Percentiles rank a stretch among this genome's conserved stretches.
phyloP scores from a whole-genome alignment of 2,888 invertebrate species.

The Drosophila quasianomalipes region DNA sequence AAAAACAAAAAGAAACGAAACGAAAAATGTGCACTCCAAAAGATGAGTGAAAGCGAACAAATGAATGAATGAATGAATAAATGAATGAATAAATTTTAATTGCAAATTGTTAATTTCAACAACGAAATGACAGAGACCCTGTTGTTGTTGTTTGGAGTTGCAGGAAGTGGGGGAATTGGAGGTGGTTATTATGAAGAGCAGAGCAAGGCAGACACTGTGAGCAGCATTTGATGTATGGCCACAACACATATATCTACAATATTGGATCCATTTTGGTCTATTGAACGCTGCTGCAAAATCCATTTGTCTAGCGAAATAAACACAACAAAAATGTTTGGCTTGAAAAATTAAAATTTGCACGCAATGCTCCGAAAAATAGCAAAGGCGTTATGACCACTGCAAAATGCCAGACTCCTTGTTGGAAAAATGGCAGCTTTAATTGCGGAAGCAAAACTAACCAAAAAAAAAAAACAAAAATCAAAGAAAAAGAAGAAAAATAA shows the following conservation, averaged over 20 bases:
- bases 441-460: slow-evolving; percentile 63
- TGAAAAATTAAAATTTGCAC: slow-evolving; percentile 79
- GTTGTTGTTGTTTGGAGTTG: neutral
- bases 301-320: slow-evolving; percentile 12
- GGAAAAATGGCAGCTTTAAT: slow-evolving; percentile 73
- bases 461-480: slow-evolving; percentile 18
- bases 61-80: slow-evolving; percentile 18
- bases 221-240: slow-evolving; percentile 11
- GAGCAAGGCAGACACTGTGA: neutral
- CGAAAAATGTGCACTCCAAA: slow-evolving; percentile 29
- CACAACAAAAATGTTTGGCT: slow-evolving; percentile 13
- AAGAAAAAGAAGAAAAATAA: slow-evolving; percentile 7
- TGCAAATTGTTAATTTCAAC: slow-evolving; percentile 47
- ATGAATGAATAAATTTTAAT: slow-evolving; percentile 65
- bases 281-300: slow-evolving; percentile 44
- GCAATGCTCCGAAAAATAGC: slow-evolving; percentile 58
- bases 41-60: slow-evolving; percentile 48
- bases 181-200: slow-evolving; percentile 1
- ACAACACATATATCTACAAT: slow-evolving; percentile 55
- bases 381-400: slow-evolving; percentile 58
- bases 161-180: neutral
- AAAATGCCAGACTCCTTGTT: slow-evolving; percentile 41
- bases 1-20: slow-evolving; percentile 7
- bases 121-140: slow-evolving; percentile 19
- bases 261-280: slow-evolving; percentile 53